Percentiles rank a stretch among this genome's conserved stretches.
phyloP scores from a whole-genome alignment of 2,888 invertebrate species.

The Meganola albula region DNA sequence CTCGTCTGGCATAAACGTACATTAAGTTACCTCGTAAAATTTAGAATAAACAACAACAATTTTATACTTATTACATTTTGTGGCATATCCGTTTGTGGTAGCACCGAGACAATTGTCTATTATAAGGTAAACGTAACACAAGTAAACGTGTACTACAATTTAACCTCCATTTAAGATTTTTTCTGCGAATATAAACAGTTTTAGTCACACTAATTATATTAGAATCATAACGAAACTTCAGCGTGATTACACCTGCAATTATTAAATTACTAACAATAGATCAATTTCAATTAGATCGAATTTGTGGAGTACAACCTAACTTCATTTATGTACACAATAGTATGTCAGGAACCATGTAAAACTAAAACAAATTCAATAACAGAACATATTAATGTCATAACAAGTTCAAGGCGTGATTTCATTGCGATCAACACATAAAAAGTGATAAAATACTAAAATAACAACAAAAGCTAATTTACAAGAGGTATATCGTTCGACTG shows the following conservation, averaged over 20 bases:
- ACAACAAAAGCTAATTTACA: constrained; percentile 50
- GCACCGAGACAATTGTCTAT: constrained; percentile 29
- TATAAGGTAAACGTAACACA: constrained; percentile 20
- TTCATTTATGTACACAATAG: no score
- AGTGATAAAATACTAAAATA: constrained; percentile 49
- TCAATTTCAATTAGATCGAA: no score
- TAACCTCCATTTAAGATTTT: no score
- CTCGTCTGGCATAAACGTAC: no score
- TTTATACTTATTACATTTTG: constrained; percentile 18
- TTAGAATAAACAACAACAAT: constrained; percentile 31
- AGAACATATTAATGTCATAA: constrained; percentile 33
- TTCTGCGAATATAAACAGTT: no score
- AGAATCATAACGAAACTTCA: no score
- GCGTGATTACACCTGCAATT: no score
- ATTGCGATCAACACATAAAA: constrained; percentile 37
- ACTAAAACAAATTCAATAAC: constrained; percentile 41
- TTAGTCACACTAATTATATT: no score
- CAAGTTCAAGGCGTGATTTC: constrained; percentile 45
- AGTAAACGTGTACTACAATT: no score
- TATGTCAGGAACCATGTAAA: constrained; percentile 28
- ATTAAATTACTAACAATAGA: no score
- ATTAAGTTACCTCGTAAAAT: constrained; percentile 23
- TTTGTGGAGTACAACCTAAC: no score
- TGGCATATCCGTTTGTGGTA: constrained; percentile 27
- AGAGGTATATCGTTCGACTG: constrained; percentile 37